A percentile compares a stretch with the other conserved stretches of the same genome.
Evolutionary conservation across 1,140 invertebrate genomes (phyloP).

Genomic region (Aphaenogaster floridana): DNA sequence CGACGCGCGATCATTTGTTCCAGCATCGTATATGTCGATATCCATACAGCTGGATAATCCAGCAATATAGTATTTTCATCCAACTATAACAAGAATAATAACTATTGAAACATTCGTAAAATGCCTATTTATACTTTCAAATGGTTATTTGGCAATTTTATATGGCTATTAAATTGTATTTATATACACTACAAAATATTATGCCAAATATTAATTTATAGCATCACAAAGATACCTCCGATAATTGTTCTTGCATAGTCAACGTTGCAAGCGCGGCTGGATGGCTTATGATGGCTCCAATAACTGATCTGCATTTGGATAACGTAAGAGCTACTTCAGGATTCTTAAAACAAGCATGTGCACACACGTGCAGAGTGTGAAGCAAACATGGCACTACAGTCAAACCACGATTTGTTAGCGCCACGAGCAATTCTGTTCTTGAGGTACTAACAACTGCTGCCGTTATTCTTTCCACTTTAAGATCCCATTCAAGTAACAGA

Average conservation of each 20-base stretch:
- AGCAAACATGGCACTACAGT: constrained; percentile 86
- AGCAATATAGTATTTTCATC: constrained; percentile 84
- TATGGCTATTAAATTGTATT: not conserved
- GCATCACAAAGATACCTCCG: constrained; percentile 78
- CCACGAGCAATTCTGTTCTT: constrained; percentile 80
- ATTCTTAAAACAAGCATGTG: constrained; percentile 85
- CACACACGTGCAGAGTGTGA: constrained; percentile 86
- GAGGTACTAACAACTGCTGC: constrained; percentile 85
- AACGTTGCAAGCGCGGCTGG: constrained; percentile 79
- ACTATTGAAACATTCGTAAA: constrained; percentile 14
- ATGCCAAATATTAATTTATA: not conserved
- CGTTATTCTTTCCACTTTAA: constrained; percentile 85
- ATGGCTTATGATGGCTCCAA: constrained; percentile 84
- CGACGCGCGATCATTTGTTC: constrained; percentile 85
- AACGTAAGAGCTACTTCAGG: constrained; percentile 83
- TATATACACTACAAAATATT: not conserved
- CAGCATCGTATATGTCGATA: constrained; percentile 87
- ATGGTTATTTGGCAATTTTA: not conserved
- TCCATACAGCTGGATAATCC: constrained; percentile 87
- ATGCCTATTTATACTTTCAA: not conserved
- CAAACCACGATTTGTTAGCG: constrained; percentile 81
- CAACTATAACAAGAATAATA: constrained; percentile 76
- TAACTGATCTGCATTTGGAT: constrained; percentile 84
- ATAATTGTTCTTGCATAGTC: constrained; percentile 85
- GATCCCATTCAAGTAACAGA: constrained; percentile 85